phyloP scores from a whole-genome alignment of 35 echinoderm and acorn worm species.

The Amphiura filiformis region DNA sequence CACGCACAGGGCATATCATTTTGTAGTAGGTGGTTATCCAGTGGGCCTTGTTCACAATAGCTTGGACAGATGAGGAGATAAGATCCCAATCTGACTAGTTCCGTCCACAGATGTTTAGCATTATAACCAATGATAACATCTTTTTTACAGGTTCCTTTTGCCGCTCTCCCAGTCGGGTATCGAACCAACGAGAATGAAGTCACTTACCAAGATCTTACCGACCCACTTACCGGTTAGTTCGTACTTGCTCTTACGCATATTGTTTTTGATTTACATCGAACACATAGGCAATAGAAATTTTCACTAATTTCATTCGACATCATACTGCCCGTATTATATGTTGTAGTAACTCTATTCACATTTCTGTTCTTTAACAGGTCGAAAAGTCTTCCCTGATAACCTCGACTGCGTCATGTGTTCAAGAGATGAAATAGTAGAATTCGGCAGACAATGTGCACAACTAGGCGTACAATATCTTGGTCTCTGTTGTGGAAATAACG shows the following conservation, averaged over 20 bases:
- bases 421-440: slow-evolving; percentile 49
- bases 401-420: slow-evolving; percentile 41
- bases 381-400: slow-evolving; percentile 36
- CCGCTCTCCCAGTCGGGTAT: background rate
- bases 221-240: background rate
- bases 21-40: too few species aligned
- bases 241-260: too few species aligned
- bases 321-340: background rate
- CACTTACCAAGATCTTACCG: background rate
- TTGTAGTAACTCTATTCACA: background rate
- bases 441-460: slow-evolving; percentile 47
- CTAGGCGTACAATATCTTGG: slow-evolving; percentile 50
- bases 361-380: background rate
- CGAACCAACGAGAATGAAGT: background rate
- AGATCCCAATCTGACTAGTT: too few species aligned
- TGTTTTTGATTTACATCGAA: background rate
- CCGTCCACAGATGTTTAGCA: too few species aligned
- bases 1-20: too few species aligned
- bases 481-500: slow-evolving; percentile 58
- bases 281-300: background rate
- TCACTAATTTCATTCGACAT: background rate
- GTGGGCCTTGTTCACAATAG: too few species aligned
- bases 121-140: too few species aligned
- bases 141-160: background rate
- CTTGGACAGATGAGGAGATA: too few species aligned